Evolutionary conservation across 2,113 vertebrate genomes (phyloP).

Genomic region (Heterochromis multidens): DNA sequence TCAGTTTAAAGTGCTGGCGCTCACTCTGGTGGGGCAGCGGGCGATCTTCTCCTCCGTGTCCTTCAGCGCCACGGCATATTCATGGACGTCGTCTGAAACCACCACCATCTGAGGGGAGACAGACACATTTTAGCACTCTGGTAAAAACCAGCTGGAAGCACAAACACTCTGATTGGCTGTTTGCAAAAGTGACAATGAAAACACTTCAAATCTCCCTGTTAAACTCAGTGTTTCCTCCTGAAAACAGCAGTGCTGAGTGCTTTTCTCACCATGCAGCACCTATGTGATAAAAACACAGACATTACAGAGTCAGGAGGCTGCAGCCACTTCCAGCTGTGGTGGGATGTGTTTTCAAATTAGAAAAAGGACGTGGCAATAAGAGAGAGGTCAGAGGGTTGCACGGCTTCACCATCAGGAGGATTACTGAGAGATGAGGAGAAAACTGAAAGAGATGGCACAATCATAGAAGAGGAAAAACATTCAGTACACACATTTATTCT

Average conservation of each 20-base stretch:
- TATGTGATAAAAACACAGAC: neutral
- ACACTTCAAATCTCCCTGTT: neutral
- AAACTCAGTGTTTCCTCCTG: too few species aligned
- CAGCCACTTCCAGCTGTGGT: neutral
- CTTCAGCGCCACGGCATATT: slow-evolving; percentile 92
- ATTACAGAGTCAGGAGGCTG: neutral
- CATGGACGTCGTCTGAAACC: slow-evolving; percentile 94
- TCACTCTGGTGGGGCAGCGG: slow-evolving; percentile 86
- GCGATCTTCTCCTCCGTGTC: slow-evolving; percentile 96
- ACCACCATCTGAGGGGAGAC: slow-evolving; percentile 89
- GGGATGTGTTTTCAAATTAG: neutral
- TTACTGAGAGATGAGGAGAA: neutral
- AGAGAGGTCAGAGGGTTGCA: neutral
- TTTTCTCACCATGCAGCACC: neutral
- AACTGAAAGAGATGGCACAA: neutral
- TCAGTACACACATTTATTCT: neutral
- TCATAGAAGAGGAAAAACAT: neutral
- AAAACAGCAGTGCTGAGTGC: too few species aligned
- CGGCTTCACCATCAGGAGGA: fast-evolving
- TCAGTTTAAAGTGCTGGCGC: too few species aligned
- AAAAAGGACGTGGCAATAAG: neutral
- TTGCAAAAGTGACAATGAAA: neutral
- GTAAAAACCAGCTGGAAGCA: neutral
- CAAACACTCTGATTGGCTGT: neutral
- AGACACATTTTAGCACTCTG: fast-evolving